These are phyloP conservation scores for Calidris pygmaea DNA, from an alignment of 2,113 vertebrate genomes.

Conservation along the genomic window DNA sequence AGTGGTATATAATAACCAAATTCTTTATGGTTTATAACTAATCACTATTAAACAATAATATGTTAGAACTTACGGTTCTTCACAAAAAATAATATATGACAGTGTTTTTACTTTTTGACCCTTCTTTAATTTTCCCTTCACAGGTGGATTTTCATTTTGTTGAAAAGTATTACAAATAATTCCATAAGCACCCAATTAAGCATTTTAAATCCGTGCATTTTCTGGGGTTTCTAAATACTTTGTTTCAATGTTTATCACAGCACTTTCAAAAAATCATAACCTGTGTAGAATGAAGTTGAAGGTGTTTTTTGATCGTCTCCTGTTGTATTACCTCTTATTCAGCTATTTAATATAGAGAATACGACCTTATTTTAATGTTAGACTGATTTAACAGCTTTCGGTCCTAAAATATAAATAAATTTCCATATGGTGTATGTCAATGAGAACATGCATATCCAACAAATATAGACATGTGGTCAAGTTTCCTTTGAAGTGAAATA, in stretches of 20 bases:
- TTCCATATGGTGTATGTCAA: neutral
- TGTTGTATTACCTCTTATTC: neutral
- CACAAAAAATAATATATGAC: neutral
- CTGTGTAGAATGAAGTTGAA: neutral
- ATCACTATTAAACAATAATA: neutral
- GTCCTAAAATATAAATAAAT: neutral
- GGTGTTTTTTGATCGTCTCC: neutral
- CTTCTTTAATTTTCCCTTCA: neutral
- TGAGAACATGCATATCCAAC: neutral
- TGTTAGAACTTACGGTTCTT: fast-evolving
- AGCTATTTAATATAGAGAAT: neutral
- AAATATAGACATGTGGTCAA: neutral
- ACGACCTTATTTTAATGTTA: neutral
- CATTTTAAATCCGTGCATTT: neutral
- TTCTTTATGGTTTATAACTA: neutral
- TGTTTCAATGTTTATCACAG: neutral
- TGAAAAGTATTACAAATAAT: neutral
- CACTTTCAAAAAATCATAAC: neutral
- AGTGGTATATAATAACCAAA: neutral
- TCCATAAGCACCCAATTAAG: neutral
- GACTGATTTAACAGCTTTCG: neutral
- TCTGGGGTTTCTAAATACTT: neutral
- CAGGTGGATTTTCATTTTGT: neutral
- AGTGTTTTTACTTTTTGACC: neutral
- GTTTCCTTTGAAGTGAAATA: neutral